These are phyloP conservation scores for Alcis repandata DNA, from an alignment of 2,888 invertebrate genomes.

Conservation along the genomic window DNA sequence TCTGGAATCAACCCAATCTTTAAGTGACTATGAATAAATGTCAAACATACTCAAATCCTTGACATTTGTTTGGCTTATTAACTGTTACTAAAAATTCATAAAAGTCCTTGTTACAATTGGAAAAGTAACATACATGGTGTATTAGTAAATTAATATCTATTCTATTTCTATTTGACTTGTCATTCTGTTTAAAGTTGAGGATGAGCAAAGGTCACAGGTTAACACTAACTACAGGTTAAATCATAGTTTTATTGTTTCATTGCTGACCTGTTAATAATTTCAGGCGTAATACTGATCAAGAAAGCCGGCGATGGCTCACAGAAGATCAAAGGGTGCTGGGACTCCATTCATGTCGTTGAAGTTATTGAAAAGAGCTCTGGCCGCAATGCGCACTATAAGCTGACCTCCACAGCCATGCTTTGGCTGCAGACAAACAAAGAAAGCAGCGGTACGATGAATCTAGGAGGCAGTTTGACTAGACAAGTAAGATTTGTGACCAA, in stretches of 20 bases:
- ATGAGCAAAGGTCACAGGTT: no score
- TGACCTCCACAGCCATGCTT: slow-evolving; percentile 99
- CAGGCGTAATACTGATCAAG: slow-evolving; percentile 98
- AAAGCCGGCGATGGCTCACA: slow-evolving; percentile 99
- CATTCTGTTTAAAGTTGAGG: no score
- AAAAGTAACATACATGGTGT: no score
- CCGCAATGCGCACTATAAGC: slow-evolving; percentile 98
- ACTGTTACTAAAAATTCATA: no score
- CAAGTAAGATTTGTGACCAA: slow-evolving; percentile 88
- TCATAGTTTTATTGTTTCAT: background rate
- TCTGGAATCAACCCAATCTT: slow-evolving; percentile 9
- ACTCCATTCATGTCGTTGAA: slow-evolving; percentile 99
- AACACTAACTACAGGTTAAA: no score
- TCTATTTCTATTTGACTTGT: no score
- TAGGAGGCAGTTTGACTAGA: slow-evolving; percentile 98
- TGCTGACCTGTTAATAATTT: slow-evolving; percentile 49
- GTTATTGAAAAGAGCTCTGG: slow-evolving; percentile 98
- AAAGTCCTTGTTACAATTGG: no score
- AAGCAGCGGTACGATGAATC: slow-evolving; percentile 99
- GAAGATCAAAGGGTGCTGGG: slow-evolving; percentile 99
- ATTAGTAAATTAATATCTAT: no score
- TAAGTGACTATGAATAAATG: background rate
- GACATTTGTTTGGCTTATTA: background rate
- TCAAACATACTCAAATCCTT: background rate
- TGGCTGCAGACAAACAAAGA: slow-evolving; percentile 99